These are phyloP conservation scores for Drosophila pectinifera DNA, from an alignment of 1,140 invertebrate species.

Conservation along the genomic window DNA sequence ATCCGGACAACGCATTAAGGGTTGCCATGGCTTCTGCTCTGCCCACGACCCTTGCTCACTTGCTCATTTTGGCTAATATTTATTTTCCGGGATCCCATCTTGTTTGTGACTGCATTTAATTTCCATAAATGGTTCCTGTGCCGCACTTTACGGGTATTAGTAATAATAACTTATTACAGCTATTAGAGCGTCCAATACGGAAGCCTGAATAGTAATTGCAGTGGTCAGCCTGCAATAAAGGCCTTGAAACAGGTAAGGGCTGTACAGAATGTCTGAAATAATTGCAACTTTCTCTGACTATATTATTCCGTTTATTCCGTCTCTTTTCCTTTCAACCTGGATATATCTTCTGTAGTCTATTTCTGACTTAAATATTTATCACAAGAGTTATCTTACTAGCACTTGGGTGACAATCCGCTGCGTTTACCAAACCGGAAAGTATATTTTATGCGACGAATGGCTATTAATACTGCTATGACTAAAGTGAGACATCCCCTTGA, in stretches of 20 bases:
- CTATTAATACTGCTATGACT: too few relatives aligned
- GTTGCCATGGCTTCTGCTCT: conserved; percentile 49
- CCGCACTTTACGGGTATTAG: conserved; percentile 8
- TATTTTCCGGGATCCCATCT: conserved; percentile 36
- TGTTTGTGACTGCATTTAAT: conserved; percentile 25
- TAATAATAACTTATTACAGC: conserved; percentile 26
- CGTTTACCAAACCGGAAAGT: conserved; percentile 4
- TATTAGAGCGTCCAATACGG: conserved; percentile 12
- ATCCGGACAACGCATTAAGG: conserved; percentile 63
- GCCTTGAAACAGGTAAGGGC: too few relatives aligned
- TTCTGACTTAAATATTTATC: too few relatives aligned
- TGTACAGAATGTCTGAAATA: neutral
- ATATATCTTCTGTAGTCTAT: too few relatives aligned
- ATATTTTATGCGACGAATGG: conserved; percentile 62
- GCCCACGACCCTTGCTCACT: conserved; percentile 10
- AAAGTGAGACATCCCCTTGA: too few relatives aligned
- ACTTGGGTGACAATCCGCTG: neutral
- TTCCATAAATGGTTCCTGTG: conserved; percentile 33
- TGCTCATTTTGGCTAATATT: conserved; percentile 43
- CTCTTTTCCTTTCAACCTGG: too few relatives aligned
- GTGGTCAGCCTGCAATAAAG: neutral
- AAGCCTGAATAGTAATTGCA: conserved; percentile 27
- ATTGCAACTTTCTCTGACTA: neutral
- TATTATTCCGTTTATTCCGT: neutral
- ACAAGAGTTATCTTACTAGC: too few relatives aligned